These are phyloP conservation scores for Coranthus polyacanthus DNA, from an alignment of 2,797 vertebrate genomes.

Conservation along the genomic window DNA sequence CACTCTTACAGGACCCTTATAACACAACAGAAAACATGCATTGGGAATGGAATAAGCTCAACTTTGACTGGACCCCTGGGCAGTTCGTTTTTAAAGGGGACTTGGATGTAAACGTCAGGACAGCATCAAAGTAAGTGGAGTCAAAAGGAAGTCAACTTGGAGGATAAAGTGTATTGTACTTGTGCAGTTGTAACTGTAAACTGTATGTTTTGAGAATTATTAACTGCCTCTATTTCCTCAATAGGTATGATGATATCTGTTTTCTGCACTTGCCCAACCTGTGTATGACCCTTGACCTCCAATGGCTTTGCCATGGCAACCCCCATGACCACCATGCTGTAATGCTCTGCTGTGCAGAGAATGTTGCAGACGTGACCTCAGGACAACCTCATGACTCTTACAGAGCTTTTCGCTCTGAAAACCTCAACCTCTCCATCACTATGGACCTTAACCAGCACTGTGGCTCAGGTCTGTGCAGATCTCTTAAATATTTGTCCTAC, in stretches of 20 bases:
- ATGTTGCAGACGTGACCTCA: slow-evolving; percentile 89
- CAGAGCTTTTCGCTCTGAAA: slow-evolving; percentile 97
- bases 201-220: not conserved
- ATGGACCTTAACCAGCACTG: slow-evolving; percentile 93
- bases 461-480: slow-evolving; percentile 81
- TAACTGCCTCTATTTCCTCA: slow-evolving; percentile 1
- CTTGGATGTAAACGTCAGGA: slow-evolving; percentile 96
- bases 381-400: slow-evolving; percentile 97
- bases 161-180: not conserved
- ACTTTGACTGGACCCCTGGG: slow-evolving; percentile 94
- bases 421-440: slow-evolving; percentile 96
- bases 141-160: not conserved
- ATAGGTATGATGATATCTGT: slow-evolving; percentile 97
- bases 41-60: slow-evolving; percentile 97
- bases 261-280: slow-evolving; percentile 96
- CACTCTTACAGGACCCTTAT: slow-evolving; percentile 91
- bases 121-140: slow-evolving; percentile 94
- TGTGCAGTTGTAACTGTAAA: too few species aligned
- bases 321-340: slow-evolving; percentile 95
- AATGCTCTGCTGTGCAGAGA: slow-evolving; percentile 92
- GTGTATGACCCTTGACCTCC: slow-evolving; percentile 95
- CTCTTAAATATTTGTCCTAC: not conserved
- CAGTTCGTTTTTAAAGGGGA: slow-evolving; percentile 96
- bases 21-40: slow-evolving; percentile 99
- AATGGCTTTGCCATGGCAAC: slow-evolving; percentile 98